Conservation (phyloP, 2,888 invertebrate species). For the Mechanitis mazaeus region DNA sequence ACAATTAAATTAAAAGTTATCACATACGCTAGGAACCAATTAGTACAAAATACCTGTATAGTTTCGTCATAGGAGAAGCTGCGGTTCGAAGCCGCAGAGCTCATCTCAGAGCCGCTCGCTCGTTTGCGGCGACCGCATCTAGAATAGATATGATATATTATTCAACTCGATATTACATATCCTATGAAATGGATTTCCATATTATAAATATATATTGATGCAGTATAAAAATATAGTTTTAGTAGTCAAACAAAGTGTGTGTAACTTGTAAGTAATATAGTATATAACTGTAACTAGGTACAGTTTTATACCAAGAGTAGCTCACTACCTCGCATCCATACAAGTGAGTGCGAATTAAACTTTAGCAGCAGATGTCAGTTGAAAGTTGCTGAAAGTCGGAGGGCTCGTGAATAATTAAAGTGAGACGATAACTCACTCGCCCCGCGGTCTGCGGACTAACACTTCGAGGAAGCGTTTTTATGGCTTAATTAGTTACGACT, state of each 20-base stretch:
- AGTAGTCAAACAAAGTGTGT: no score
- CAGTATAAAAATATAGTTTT: no score
- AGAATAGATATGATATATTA: conserved; percentile 25
- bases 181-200: no score
- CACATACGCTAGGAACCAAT: neutral
- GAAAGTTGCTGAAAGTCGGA: conserved; percentile 53
- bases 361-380: conserved; percentile 57
- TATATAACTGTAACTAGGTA: no score
- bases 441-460: conserved; percentile 47
- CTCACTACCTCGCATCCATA: conserved; percentile 11
- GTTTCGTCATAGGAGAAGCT: conserved; percentile 71
- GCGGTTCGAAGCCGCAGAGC: conserved; percentile 54
- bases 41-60: conserved; percentile 49
- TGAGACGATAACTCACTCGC: conserved; percentile 61
- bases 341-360: conserved; percentile 55
- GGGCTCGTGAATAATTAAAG: conserved; percentile 71
- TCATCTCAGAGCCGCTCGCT: conserved; percentile 63
- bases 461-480: conserved; percentile 63
- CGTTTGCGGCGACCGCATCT: conserved; percentile 61
- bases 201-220: no score
- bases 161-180: neutral
- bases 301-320: no score
- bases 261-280: no score
- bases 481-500: conserved; percentile 67
- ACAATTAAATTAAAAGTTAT: no score